Evolutionary conservation across 2,113 vertebrate genomes (phyloP), one percentile per base, ranked within the genome.

Genomic region (Carettochelys insculpta): DNA sequence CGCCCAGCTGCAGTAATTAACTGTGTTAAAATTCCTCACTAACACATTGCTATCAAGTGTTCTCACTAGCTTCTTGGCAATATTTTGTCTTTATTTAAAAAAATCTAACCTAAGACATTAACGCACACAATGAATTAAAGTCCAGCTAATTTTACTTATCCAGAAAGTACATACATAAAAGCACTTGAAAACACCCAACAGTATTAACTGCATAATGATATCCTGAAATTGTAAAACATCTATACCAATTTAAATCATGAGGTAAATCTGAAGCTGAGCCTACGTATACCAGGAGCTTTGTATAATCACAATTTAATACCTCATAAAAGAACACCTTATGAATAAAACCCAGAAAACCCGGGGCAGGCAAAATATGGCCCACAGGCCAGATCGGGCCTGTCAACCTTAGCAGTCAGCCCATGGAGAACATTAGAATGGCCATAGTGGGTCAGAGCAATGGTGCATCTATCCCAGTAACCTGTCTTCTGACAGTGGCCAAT

Each of bases 21-120:
- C 79, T 91, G 10, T 88, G 83, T 94, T 90, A 76, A 93, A 79
- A 31, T 95, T 97, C 90, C 90, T 92, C 78, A 31, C n/a, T 90
- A 97, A 89, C 94, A 95, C 95, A 97, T 96, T 97, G 96, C 85
- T 95, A 88, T 94, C 96, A 97, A 93, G 94, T 96, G 94, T 89
- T 89, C 95, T 82, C 71, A 95, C 96, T 96, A 94, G 95, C 92
- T 95, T 95, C 87, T 96, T 97, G 96, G 94, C 96, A 97, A 95
- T 94, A 95, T 94, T 96, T 95, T 94, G 85, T 85, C 95, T 95
- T 92, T 94, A 79, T 78, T 78, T 92, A 95, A 96, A 92, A 93
- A 95, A 91, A 92, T 41, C n/a, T n/a, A n/a, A n/a, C n/a, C 38
- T 43, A 11, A 94, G 91, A 88, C 80, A 92, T 94, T 92, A 95